phyloP scores from a whole-genome alignment of 2,888 invertebrate species.

The Drosophila anomalata region DNA sequence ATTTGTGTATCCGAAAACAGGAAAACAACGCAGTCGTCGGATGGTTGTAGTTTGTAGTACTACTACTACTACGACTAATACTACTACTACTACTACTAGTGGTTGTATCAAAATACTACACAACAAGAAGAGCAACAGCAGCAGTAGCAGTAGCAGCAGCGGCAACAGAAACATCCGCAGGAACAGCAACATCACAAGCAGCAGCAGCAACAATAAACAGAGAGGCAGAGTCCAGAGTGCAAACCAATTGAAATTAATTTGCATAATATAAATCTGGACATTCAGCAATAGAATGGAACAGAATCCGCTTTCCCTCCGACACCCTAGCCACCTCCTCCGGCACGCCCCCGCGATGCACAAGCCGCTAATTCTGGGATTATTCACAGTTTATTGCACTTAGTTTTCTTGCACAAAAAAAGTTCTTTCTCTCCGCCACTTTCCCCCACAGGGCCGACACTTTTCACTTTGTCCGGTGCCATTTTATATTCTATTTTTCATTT shows the following conservation, averaged over 20 bases:
- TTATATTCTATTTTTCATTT: constrained; percentile 13
- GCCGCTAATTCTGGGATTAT: constrained; percentile 63
- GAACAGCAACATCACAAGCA: constrained; percentile 24
- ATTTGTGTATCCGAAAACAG: constrained; percentile 68
- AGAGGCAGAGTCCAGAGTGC: constrained; percentile 69
- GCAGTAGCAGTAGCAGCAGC: not conserved
- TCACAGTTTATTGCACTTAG: constrained; percentile 78
- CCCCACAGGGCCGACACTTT: constrained; percentile 7
- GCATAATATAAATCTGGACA: constrained; percentile 76
- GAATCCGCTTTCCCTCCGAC: constrained; percentile 39
- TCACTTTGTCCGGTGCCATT: constrained; percentile 16
- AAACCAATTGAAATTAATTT: constrained; percentile 80
- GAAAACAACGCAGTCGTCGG: constrained; percentile 15
- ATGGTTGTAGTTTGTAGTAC: constrained; percentile 26
- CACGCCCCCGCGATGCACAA: constrained; percentile 36
- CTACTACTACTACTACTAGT: constrained; percentile 27
- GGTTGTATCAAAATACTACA: constrained; percentile 21
- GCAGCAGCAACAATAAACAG: constrained; percentile 32
- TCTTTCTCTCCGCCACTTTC: constrained; percentile 1
- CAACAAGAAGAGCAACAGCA: constrained; percentile 28
- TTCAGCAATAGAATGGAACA: constrained; percentile 65
- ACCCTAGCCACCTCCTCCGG: constrained; percentile 9
- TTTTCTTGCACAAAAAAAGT: constrained; percentile 63
- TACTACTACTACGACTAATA: constrained; percentile 38
- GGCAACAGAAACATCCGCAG: not conserved